Evolutionary conservation across 2,888 invertebrate genomes (phyloP).

Genomic region (Lycocerus yunnanus): DNA sequence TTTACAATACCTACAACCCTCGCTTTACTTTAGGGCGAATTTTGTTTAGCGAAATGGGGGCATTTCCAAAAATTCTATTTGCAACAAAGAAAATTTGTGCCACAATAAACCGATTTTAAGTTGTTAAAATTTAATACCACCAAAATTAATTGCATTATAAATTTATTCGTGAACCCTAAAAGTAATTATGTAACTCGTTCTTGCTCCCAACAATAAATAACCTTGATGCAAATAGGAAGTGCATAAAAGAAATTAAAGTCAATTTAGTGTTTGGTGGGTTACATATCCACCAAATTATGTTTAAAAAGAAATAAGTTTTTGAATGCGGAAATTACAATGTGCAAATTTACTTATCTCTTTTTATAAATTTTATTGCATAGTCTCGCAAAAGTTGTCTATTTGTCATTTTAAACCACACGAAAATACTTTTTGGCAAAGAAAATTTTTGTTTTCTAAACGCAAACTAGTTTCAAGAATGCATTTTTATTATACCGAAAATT

Average conservation of each 20-base stretch:
- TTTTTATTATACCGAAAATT: neutral
- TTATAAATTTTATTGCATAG: slow-evolving; percentile 1
- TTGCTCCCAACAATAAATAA: neutral
- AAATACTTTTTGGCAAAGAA: slow-evolving; percentile 2
- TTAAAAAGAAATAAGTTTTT: neutral
- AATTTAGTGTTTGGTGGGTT: neutral
- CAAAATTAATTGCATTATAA: neutral
- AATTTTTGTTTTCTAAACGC: neutral
- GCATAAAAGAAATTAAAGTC: slow-evolving; percentile 3
- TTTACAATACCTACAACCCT: neutral
- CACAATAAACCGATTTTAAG: neutral
- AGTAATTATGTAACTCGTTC: slow-evolving; percentile 1
- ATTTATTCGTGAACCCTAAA: slow-evolving; percentile 4
- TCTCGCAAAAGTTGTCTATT: neutral
- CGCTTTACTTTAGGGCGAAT: neutral
- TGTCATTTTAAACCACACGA: neutral
- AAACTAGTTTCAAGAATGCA: neutral
- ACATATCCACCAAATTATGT: slow-evolving; percentile 1
- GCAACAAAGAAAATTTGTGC: neutral
- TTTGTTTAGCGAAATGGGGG: neutral
- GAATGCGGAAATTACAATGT: slow-evolving; percentile 1
- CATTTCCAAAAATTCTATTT: neutral
- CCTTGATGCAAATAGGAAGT: slow-evolving; percentile 3
- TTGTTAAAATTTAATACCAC: neutral
- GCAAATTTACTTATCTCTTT: neutral